phyloP scores from a whole-genome alignment of 30 jellyfish, hydroid and myxozoan species.

The Chrysaora quinquecirrha region DNA sequence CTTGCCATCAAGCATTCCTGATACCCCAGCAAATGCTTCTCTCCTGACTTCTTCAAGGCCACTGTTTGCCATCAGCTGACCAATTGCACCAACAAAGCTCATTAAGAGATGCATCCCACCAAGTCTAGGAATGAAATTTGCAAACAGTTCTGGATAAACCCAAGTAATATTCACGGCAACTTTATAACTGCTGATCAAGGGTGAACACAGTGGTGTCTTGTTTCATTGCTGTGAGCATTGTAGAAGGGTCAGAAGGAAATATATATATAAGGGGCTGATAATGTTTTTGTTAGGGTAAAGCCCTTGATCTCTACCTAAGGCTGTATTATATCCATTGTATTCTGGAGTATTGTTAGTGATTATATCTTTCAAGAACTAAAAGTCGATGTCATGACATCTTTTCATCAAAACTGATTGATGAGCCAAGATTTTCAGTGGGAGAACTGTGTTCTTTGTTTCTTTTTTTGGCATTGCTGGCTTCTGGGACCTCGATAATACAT shows the following conservation, averaged over 20 bases:
- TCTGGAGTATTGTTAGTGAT: constrained; percentile 13
- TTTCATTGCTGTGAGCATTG: constrained; percentile 19
- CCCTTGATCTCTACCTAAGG: constrained; percentile 23
- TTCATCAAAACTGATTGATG: neutral
- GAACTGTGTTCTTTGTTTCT: neutral
- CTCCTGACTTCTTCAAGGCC: constrained; percentile 10
- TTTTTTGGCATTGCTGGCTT: no score
- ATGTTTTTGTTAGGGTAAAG: constrained; percentile 7
- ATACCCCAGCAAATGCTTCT: constrained; percentile 33
- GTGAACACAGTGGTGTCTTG: constrained; percentile 26
- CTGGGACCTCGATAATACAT: no score
- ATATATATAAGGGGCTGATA: constrained; percentile 16
- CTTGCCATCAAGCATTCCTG: constrained; percentile 36
- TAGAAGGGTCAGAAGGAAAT: constrained; percentile 40
- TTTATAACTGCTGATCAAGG: constrained; percentile 40
- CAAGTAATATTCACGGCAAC: constrained; percentile 32
- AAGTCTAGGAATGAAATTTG: constrained; percentile 13
- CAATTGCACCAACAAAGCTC: constrained; percentile 55
- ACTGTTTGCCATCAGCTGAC: constrained; percentile 15
- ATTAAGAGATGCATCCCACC: constrained; percentile 63
- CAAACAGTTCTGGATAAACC: constrained; percentile 6
- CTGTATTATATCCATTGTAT: constrained; percentile 24
- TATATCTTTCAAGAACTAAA: constrained; percentile 23
- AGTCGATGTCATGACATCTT: constrained; percentile 9
- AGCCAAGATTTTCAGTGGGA: neutral